Conservation (phyloP, 2,113 vertebrate species). For the Pao palembangensis region DNA sequence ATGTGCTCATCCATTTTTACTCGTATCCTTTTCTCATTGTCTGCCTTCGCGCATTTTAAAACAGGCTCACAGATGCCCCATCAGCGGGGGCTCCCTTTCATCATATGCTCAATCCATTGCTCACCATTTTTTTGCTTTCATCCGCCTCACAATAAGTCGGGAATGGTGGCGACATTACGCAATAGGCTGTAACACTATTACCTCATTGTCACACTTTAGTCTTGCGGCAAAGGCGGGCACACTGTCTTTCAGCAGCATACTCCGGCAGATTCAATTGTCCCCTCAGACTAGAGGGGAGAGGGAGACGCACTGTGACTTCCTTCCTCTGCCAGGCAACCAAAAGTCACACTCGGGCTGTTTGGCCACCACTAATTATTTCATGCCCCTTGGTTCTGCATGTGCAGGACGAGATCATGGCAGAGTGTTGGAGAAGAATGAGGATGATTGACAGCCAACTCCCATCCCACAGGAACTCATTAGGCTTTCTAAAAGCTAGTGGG, state of each 20-base stretch:
- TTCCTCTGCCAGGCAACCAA: conserved; percentile 41
- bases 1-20: conserved; percentile 17
- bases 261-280: conserved; percentile 32
- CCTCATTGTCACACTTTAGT: conserved; percentile 61
- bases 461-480: conserved; percentile 84
- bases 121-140: conserved; percentile 54
- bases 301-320: conserved; percentile 47
- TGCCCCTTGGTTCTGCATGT: conserved; percentile 74
- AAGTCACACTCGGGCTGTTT: conserved; percentile 49
- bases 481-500: conserved; percentile 80
- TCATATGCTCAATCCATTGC: conserved; percentile 49
- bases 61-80: conserved; percentile 75
- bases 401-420: conserved; percentile 53
- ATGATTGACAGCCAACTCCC: conserved; percentile 76
- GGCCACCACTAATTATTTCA: conserved; percentile 79
- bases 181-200: conserved; percentile 64
- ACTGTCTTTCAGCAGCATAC: conserved; percentile 26
- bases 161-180: conserved; percentile 61
- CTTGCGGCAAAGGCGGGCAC: conserved; percentile 15
- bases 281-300: conserved; percentile 13
- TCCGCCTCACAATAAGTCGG: conserved; percentile 52
- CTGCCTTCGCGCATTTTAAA: conserved; percentile 54
- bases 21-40: conserved; percentile 19
- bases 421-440: conserved; percentile 62
- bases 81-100: conserved; percentile 71